Base-by-base conservation (phyloP, 1,140 invertebrate species). In the Drosophila rufa region DNA sequence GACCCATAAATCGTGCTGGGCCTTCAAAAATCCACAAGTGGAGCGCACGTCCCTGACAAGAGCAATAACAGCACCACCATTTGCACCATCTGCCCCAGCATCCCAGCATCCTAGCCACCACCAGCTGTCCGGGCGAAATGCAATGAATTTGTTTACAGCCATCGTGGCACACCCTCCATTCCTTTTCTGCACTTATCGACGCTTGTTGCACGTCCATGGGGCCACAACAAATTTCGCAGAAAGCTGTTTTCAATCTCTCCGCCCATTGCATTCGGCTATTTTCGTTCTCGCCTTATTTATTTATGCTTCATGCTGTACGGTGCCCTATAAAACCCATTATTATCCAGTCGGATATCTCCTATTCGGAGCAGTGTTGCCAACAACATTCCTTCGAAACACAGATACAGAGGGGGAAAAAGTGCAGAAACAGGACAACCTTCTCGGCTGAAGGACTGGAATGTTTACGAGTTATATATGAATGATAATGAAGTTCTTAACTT, bases 171-270 rank as follows among this genome's bases (percentile, higher is more conserved):
- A 60, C 53, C 47, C 55, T 59, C 62, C 19, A 27, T 56, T 38
- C 58, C 56, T 47, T 40, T 42, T 61, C 50, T 69, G 64, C 75
- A 78, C 65, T 69, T 78, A 78, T 77, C 64, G 57, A 55, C 51
- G 75, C 74, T 78, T 77, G 75, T 77, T 77, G 75, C 75, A 77
- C 75, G 75, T 77, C 48, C 73, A 33, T 36, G 60, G 45, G 40
- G 53, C 60, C 33, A 43, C 55, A 77, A 76, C 55, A 76, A 68
- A 77, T 77, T 77, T 43, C 56, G 38, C 36, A 50, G 40, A 57
- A 57, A 78, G 75, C 74, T 78, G 70, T 76, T 76, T 76, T 59
- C 74, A 76, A 76, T 76, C 61, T 76, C 62, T 76, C 61, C 45
- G 14, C 9, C 40, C 27, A 43, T 19, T 74, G 68, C 57, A 53